phyloP scores from a whole-genome alignment of 2,888 invertebrate genomes.

The Macrosoma leucophasiata region DNA sequence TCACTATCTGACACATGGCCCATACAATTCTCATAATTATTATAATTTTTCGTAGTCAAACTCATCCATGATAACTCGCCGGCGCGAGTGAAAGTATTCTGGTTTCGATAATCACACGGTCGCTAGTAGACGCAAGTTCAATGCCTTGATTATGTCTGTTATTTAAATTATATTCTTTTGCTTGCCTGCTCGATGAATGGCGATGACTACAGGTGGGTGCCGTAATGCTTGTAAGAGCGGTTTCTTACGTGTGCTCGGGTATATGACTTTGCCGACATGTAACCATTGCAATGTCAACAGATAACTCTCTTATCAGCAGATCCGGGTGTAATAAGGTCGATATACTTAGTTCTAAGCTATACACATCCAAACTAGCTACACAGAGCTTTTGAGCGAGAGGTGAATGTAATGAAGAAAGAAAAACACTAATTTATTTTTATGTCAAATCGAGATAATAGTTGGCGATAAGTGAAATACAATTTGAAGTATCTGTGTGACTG shows the following conservation, averaged over 20 bases:
- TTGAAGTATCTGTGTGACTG: constrained; percentile 27
- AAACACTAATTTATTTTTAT: too few species aligned
- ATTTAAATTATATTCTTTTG: constrained; percentile 58
- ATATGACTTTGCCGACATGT: constrained; percentile 19
- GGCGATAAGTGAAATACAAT: too few species aligned
- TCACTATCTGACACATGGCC: constrained; percentile 60
- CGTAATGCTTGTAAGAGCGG: constrained; percentile 45
- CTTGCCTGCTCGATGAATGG: constrained; percentile 50
- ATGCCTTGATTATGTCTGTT: constrained; percentile 69
- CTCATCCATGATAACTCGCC: constrained; percentile 48
- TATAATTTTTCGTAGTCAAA: constrained; percentile 63
- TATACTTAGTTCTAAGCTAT: too few species aligned
- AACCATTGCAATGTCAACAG: constrained; percentile 25
- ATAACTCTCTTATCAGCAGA: constrained; percentile 18
- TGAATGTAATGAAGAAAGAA: too few species aligned
- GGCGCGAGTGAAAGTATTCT: constrained; percentile 67
- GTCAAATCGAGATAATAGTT: too few species aligned
- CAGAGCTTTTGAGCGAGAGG: too few species aligned
- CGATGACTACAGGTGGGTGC: constrained; percentile 44
- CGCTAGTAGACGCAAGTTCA: constrained; percentile 62
- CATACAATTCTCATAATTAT: constrained; percentile 66
- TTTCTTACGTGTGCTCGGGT: constrained; percentile 21
- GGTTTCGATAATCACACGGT: constrained; percentile 57
- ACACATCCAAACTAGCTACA: too few species aligned
- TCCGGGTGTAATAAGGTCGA: constrained; percentile 37